Evolutionary conservation across 2,113 vertebrate species (phyloP).

Genomic region (Cettia cetti): DNA sequence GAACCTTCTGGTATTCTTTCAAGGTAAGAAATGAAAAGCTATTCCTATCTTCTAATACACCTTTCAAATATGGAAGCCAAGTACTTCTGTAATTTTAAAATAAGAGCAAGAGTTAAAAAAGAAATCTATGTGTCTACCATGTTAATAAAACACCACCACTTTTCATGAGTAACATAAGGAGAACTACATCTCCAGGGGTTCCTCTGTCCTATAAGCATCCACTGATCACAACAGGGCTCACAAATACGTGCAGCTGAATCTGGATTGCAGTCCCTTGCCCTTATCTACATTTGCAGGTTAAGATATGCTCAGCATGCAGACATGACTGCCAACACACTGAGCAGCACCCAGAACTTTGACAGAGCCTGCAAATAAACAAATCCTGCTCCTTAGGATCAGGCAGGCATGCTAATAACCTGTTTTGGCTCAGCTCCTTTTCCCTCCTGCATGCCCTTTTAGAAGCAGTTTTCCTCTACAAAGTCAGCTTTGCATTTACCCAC

Average conservation of each 20-base stretch:
- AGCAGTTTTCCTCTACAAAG: constrained; percentile 2
- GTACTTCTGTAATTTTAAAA: neutral
- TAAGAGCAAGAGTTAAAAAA: neutral
- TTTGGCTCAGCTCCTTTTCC: neutral
- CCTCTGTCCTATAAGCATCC: neutral
- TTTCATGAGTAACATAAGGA: neutral
- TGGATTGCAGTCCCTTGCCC: neutral
- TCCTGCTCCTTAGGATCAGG: neutral
- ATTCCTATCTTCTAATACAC: neutral
- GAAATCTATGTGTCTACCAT: neutral
- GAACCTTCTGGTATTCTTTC: neutral
- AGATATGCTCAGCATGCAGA: neutral
- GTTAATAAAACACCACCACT: neutral
- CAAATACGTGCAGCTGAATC: neutral
- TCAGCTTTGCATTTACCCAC: neutral
- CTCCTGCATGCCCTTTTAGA: neutral
- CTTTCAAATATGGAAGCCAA: neutral
- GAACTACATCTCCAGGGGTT: neutral
- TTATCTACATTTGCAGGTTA: neutral
- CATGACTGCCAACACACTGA: neutral
- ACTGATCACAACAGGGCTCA: neutral
- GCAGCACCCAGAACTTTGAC: neutral
- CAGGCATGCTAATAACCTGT: neutral
- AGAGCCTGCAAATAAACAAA: neutral
- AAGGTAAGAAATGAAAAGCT: neutral